phyloP scores from a whole-genome alignment of 2,113 vertebrate genomes.

The Gobiocypris rarus region DNA sequence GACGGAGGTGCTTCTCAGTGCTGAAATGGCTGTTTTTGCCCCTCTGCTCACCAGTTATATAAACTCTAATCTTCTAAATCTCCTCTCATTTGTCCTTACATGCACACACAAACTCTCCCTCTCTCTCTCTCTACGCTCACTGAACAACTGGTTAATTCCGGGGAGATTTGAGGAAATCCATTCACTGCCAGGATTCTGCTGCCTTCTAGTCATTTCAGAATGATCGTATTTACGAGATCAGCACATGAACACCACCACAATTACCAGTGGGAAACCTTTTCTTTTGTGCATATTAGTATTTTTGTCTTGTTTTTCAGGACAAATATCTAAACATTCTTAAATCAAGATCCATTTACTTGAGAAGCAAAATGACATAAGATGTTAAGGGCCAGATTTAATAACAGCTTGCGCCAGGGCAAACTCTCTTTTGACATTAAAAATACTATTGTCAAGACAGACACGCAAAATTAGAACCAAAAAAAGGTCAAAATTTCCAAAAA shows the following conservation, averaged over 20 bases:
- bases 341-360: too few species aligned
- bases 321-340: too few species aligned
- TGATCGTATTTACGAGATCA: background rate
- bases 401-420: too few species aligned
- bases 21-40: constrained; percentile 1
- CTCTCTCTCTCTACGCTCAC: background rate
- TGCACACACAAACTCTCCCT: constrained; percentile 36
- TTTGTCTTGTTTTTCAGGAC: too few species aligned
- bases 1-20: background rate
- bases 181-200: background rate
- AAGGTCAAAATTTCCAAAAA: too few species aligned
- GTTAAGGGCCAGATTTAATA: too few species aligned
- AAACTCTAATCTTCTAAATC: constrained; percentile 54
- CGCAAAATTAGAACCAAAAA: too few species aligned
- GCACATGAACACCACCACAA: background rate
- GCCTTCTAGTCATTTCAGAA: background rate
- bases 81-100: constrained; percentile 46
- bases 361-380: too few species aligned
- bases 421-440: too few species aligned
- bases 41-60: constrained; percentile 46
- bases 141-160: constrained; percentile 23
- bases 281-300: too few species aligned
- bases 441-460: too few species aligned
- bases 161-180: constrained; percentile 1
- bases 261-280: background rate